Evolutionary conservation across 2,113 vertebrate genomes (phyloP).

Genomic region (Myxocyprinus asiaticus): DNA sequence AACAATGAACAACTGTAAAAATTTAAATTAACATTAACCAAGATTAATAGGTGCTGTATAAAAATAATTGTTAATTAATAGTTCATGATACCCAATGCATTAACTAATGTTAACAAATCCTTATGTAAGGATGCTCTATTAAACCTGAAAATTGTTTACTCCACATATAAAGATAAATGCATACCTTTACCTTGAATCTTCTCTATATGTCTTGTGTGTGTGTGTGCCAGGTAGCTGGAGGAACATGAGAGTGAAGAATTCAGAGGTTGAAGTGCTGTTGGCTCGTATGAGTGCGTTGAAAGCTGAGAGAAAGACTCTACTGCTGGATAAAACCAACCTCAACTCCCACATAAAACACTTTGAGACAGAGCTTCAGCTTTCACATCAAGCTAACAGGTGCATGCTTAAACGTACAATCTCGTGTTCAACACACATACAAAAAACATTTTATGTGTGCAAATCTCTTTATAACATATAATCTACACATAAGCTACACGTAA

Average conservation of each 20-base stretch:
- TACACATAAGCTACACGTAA: too few relatives aligned
- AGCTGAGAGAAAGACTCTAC: slow-evolving; percentile 76
- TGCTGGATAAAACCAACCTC: slow-evolving; percentile 77
- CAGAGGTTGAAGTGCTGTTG: slow-evolving; percentile 70
- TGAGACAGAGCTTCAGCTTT: slow-evolving; percentile 74
- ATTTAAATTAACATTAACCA: too few relatives aligned
- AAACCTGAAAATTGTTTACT: too few relatives aligned
- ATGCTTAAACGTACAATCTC: not conserved
- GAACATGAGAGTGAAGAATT: slow-evolving; percentile 71
- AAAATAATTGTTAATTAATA: too few relatives aligned
- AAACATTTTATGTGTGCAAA: too few relatives aligned
- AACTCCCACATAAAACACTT: slow-evolving; percentile 65
- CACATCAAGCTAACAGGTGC: slow-evolving; percentile 81
- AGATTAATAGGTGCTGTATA: too few relatives aligned
- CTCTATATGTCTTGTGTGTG: not conserved
- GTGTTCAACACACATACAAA: too few relatives aligned
- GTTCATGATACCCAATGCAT: too few relatives aligned
- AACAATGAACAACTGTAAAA: too few relatives aligned
- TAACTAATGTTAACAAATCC: not conserved
- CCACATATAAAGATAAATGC: not conserved
- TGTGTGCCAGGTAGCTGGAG: slow-evolving; percentile 74
- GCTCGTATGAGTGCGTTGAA: slow-evolving; percentile 72
- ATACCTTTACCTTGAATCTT: not conserved
- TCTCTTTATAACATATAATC: too few relatives aligned
- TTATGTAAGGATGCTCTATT: not conserved